Evolutionary conservation across 1,140 invertebrate species (phyloP).

Genomic region (Nasonia vitripennis): DNA sequence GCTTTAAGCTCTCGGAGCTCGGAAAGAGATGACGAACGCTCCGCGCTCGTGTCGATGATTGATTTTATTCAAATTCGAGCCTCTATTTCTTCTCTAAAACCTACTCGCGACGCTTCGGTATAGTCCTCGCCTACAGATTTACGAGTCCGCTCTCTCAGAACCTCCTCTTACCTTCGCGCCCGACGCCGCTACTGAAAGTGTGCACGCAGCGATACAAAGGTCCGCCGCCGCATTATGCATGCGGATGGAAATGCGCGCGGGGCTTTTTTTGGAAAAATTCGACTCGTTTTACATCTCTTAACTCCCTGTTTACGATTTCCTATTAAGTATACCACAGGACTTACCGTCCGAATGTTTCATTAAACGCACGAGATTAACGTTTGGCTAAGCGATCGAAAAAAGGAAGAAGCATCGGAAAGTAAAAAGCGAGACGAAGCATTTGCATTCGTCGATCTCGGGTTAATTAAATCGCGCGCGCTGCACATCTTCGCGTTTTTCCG

Average conservation of each 20-base stretch:
- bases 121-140: neutral
- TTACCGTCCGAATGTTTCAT: neutral
- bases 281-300: neutral
- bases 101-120: neutral
- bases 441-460: neutral
- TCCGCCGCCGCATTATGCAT: conserved; percentile 17
- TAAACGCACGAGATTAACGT: neutral
- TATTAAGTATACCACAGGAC: neutral
- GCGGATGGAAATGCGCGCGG: conserved; percentile 19
- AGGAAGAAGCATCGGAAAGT: too few relatives aligned
- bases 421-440: neutral
- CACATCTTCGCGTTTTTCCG: neutral
- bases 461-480: neutral
- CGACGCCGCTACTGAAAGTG: neutral
- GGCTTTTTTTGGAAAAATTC: neutral
- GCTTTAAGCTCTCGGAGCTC: too few relatives aligned
- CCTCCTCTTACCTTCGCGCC: neutral
- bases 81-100: neutral
- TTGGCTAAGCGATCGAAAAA: too few relatives aligned
- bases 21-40: too few relatives aligned
- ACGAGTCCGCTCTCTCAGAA: conserved; percentile 9
- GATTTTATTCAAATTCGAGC: too few relatives aligned
- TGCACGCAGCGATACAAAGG: neutral
- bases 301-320: neutral
- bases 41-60: too few relatives aligned